Evolutionary conservation across 2,113 vertebrate species (phyloP).

Genomic region (Hypanus sabinus): DNA sequence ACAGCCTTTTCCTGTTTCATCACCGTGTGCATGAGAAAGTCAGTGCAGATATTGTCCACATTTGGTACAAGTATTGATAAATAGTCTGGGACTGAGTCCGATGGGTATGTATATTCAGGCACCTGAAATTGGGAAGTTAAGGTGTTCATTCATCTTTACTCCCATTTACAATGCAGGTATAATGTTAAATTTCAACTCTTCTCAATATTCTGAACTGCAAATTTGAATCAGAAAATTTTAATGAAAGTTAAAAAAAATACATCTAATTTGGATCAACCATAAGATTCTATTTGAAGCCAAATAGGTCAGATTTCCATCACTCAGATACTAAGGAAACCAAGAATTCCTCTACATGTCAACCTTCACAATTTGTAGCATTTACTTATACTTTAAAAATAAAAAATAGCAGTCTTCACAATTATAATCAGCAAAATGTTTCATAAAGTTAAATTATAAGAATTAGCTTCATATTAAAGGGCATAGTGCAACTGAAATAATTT

Average conservation of each 20-base stretch:
- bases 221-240: background rate
- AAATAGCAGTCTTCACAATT: background rate
- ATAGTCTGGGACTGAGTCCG: constrained; percentile 66
- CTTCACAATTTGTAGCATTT: background rate
- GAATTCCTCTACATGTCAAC: background rate
- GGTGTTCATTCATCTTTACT: background rate
- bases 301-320: background rate
- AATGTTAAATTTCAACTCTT: background rate
- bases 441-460: background rate
- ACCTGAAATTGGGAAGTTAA: constrained; percentile 53
- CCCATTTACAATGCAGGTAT: background rate
- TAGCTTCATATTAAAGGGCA: background rate
- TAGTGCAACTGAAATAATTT: background rate
- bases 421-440: background rate
- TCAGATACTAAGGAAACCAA: background rate
- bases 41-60: constrained; percentile 69
- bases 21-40: constrained; percentile 65
- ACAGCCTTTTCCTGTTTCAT: constrained; percentile 72
- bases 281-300: background rate
- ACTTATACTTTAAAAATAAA: background rate
- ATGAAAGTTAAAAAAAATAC: background rate
- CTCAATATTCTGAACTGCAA: background rate
- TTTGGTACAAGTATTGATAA: constrained; percentile 73
- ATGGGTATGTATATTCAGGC: constrained; percentile 67
- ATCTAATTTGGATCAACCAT: background rate